Conservation (phyloP, 2,888 invertebrate genomes). For the Conomelus anceps region DNA sequence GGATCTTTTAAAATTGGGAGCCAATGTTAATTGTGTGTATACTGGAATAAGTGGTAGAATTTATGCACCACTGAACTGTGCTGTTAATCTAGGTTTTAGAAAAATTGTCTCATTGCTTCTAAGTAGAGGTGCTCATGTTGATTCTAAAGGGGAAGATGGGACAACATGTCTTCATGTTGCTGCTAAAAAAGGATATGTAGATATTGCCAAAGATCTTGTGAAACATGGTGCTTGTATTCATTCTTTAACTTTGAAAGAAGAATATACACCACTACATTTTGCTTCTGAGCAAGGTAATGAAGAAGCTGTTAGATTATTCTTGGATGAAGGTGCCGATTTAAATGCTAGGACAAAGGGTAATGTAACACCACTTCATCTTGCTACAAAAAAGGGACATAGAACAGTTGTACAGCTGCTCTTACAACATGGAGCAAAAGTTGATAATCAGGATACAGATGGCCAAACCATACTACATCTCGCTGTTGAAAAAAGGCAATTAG, state of each 20-base stretch:
- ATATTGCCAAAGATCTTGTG: neutral
- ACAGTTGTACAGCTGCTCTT: neutral
- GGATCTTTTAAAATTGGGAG: neutral
- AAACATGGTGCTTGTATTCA: too few species aligned
- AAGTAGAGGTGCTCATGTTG: too few species aligned
- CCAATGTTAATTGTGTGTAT: too few species aligned
- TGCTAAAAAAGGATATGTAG: neutral
- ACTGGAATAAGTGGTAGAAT: too few species aligned
- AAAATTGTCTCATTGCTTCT: too few species aligned
- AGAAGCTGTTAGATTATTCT: neutral
- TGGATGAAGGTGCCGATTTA: neutral
- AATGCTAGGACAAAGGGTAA: neutral
- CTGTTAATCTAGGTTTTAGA: too few species aligned
- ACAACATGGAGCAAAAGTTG: conserved; percentile 6
- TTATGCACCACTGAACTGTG: too few species aligned
- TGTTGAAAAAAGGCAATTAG: neutral
- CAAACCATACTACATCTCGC: conserved; percentile 10
- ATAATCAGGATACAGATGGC: conserved; percentile 7
- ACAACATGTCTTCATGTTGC: conserved; percentile 6
- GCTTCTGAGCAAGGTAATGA: too few species aligned
- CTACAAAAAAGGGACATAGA: neutral
- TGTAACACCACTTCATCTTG: neutral
- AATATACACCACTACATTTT: too few species aligned
- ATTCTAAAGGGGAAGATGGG: too few species aligned
- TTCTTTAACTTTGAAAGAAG: too few species aligned